Conservation (phyloP, 2,113 vertebrate genomes). For the Sander lucioperca region DNA sequence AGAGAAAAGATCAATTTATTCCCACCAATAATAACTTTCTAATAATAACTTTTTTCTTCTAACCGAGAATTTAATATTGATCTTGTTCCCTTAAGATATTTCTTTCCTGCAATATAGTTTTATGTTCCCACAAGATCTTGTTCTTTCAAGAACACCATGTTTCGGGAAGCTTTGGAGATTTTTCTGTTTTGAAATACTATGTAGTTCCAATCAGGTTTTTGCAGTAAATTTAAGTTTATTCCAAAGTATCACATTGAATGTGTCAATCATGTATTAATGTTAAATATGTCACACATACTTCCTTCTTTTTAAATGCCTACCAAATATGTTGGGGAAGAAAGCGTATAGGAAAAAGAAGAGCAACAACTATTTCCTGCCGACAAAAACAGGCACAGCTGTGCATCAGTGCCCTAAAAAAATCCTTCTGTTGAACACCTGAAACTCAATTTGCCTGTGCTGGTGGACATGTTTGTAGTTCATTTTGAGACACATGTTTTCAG, state of each 20-base stretch:
- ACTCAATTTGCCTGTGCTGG: conserved; percentile 19
- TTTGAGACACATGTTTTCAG: conserved; percentile 14
- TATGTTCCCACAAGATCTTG: not conserved
- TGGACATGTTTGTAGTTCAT: conserved; percentile 10
- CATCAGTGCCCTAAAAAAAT: conserved; percentile 11
- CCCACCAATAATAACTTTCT: not conserved
- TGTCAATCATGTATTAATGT: not conserved
- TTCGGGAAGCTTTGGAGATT: not conserved
- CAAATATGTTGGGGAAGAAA: not conserved
- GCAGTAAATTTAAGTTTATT: not conserved
- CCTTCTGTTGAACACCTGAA: conserved; percentile 44
- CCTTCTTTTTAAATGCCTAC: not conserved
- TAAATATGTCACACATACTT: not conserved
- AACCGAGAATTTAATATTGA: not conserved
- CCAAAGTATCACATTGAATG: not conserved
- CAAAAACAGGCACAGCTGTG: conserved; percentile 42
- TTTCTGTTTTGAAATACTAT: not conserved
- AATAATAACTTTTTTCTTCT: no score
- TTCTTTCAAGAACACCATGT: not conserved
- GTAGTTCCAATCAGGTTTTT: not conserved
- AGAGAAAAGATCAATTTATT: not conserved
- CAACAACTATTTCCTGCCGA: conserved; percentile 19
- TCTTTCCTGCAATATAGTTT: not conserved
- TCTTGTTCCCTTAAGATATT: not conserved
- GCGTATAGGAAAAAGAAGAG: conserved; percentile 1